A percentile compares a stretch with the other conserved stretches of the same genome.
Conservation (phyloP, 1,140 invertebrate genomes). For the Scaptomyza hsui region DNA sequence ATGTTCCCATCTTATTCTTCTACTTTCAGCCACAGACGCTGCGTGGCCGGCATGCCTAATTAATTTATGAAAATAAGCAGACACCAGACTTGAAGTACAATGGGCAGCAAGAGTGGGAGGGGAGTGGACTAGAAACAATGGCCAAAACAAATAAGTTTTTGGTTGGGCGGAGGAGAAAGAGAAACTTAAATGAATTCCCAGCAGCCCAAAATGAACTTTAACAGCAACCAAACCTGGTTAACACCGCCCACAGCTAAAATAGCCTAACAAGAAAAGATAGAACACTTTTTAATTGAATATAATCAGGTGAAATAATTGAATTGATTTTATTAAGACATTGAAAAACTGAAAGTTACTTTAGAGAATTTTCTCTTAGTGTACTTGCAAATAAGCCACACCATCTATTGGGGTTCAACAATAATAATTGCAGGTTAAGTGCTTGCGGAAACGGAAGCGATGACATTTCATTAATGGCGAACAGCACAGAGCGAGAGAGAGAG, state of each 20-base stretch:
- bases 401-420: slow-evolving; percentile 29
- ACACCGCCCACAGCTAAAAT: not conserved
- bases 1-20: not conserved
- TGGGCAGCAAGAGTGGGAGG: not conserved
- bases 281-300: too few species aligned
- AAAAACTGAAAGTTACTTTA: not conserved
- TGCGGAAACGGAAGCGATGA: slow-evolving; percentile 36
- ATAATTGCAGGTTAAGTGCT: slow-evolving; percentile 51
- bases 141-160: slow-evolving; percentile 10
- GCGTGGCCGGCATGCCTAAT: slow-evolving; percentile 54
- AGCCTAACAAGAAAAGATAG: too few species aligned
- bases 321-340: too few species aligned
- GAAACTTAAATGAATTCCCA: slow-evolving; percentile 25
- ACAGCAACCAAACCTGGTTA: slow-evolving; percentile 12
- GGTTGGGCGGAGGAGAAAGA: not conserved
- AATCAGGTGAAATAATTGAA: not conserved
- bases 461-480: slow-evolving; percentile 1
- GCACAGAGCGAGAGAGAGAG: not conserved
- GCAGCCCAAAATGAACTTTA: slow-evolving; percentile 36
- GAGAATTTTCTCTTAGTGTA: not conserved
- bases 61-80: slow-evolving; percentile 64
- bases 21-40: slow-evolving; percentile 13
- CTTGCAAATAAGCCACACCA: slow-evolving; percentile 22
- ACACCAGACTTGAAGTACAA: slow-evolving; percentile 21
- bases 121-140: slow-evolving; percentile 6